Evolutionary conservation across 2,797 vertebrate genomes (phyloP).

Genomic region (Petrocephalus schoutedeni): DNA sequence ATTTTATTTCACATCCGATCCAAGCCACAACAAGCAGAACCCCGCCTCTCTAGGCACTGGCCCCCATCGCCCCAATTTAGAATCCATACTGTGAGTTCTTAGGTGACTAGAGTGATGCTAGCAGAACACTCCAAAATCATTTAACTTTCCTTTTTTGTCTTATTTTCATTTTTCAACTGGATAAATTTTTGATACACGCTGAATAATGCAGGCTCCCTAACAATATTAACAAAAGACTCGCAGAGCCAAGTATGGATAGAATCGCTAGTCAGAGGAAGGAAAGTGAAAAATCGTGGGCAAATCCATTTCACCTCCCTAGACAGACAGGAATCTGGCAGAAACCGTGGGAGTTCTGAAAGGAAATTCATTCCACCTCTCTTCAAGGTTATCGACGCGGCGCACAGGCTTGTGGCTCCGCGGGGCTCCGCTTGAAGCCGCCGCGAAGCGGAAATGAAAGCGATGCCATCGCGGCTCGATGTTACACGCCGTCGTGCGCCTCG

Average conservation of each 20-base stretch:
- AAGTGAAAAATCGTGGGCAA: constrained; percentile 18
- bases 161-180: constrained; percentile 20
- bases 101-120: background rate
- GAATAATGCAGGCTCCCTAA: constrained; percentile 22
- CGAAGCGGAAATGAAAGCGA: constrained; percentile 45
- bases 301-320: constrained; percentile 28
- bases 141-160: constrained; percentile 24
- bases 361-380: constrained; percentile 38
- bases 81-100: constrained; percentile 28
- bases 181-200: constrained; percentile 24
- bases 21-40: background rate
- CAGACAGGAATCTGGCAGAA: constrained; percentile 26
- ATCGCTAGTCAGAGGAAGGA: constrained; percentile 24
- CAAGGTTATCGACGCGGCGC: constrained; percentile 51
- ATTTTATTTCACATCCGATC: background rate
- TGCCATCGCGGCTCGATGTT: constrained; percentile 33
- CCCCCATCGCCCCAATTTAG: background rate
- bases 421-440: constrained; percentile 36
- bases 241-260: background rate
- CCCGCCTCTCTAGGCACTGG: background rate
- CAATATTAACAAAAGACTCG: constrained; percentile 14
- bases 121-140: background rate
- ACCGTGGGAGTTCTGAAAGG: constrained; percentile 39
- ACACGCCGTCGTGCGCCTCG: constrained; percentile 23
- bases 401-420: constrained; percentile 31